phyloP scores from a whole-genome alignment of 2,113 vertebrate species.

The Plotosus lineatus region DNA sequence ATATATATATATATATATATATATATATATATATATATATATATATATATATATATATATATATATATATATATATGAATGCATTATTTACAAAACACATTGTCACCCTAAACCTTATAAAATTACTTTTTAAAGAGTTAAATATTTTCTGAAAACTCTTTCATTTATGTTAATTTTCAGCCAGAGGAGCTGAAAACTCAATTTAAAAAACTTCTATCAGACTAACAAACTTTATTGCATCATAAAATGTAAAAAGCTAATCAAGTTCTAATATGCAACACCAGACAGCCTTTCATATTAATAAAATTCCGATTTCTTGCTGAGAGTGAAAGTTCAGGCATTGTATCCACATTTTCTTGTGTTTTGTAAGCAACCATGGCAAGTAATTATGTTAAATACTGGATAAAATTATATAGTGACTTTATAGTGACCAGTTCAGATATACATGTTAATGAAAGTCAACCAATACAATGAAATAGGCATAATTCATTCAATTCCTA shows the following conservation, averaged over 20 bases:
- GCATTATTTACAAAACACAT: neutral
- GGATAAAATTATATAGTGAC: neutral
- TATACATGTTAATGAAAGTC: neutral
- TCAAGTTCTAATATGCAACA: neutral
- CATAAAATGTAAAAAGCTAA: neutral
- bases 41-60: too few relatives aligned
- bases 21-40: too few relatives aligned
- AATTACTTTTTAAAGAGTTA: neutral
- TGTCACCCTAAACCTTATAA: neutral
- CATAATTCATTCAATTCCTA: constrained; percentile 1
- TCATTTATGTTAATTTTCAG: neutral
- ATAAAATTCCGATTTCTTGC: neutral
- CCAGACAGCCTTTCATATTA: neutral
- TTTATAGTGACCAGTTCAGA: neutral
- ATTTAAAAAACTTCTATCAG: neutral
- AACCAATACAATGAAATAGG: neutral
- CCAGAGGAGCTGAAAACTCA: neutral
- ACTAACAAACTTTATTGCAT: neutral
- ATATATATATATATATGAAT: neutral
- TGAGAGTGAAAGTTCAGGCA: neutral
- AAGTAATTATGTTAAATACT: neutral
- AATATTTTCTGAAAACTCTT: neutral
- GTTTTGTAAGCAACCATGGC: neutral
- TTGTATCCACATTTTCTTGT: neutral
- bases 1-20: too few relatives aligned